These are phyloP conservation scores for Drosophila grimshawi DNA, from an alignment of 1,140 invertebrate genomes.

Conservation along the genomic window DNA sequence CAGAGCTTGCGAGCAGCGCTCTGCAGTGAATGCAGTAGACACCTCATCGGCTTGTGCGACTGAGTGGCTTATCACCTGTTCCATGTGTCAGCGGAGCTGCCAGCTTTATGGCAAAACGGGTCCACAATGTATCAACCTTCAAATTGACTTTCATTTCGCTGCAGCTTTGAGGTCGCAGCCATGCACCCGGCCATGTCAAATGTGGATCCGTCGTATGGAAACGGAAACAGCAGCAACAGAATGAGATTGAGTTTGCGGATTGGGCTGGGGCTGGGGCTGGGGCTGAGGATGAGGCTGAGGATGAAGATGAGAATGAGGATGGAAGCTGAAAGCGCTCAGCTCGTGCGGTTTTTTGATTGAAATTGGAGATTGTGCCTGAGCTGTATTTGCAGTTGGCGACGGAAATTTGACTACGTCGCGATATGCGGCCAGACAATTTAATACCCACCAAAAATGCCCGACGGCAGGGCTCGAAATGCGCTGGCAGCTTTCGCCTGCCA, in stretches of 20 bases:
- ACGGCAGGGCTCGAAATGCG: conserved; percentile 58
- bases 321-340: conserved; percentile 32
- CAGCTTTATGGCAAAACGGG: conserved; percentile 66
- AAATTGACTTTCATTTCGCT: conserved; percentile 76
- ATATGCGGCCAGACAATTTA: conserved; percentile 75
- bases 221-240: background rate
- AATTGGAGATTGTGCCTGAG: conserved; percentile 74
- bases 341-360: conserved; percentile 78
- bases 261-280: background rate
- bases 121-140: conserved; percentile 74
- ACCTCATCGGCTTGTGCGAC: conserved; percentile 59
- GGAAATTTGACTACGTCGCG: conserved; percentile 79
- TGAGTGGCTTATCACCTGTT: conserved; percentile 75
- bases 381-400: conserved; percentile 65
- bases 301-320: conserved; percentile 6
- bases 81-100: conserved; percentile 65
- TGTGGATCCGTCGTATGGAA: background rate
- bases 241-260: background rate
- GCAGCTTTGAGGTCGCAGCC: conserved; percentile 74
- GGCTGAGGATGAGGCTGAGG: background rate
- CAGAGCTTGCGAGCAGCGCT: background rate
- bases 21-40: conserved; percentile 12
- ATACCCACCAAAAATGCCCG: conserved; percentile 60
- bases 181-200: conserved; percentile 33
- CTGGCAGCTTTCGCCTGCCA: conserved; percentile 43